These are phyloP conservation scores for Geophilus truncorum DNA, from an alignment of 2,888 invertebrate species.

Conservation along the genomic window DNA sequence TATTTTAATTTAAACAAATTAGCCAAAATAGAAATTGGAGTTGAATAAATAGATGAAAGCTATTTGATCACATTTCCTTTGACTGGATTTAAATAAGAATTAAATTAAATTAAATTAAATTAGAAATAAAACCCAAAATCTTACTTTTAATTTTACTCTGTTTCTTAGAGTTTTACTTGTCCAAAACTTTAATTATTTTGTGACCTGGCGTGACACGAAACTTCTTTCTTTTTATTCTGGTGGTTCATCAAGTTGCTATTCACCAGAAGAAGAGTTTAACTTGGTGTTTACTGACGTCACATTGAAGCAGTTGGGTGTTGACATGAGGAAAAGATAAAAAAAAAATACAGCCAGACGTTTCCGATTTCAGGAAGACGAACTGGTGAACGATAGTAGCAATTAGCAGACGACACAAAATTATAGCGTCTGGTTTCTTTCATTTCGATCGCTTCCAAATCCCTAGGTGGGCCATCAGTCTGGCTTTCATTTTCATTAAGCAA, in stretches of 20 bases:
- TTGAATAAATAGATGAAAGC: no score
- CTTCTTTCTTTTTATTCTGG: not conserved
- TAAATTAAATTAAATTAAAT: no score
- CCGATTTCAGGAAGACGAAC: conserved; percentile 10
- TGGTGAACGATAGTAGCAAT: not conserved
- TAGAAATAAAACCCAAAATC: no score
- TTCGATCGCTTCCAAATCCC: not conserved
- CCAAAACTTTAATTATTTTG: not conserved
- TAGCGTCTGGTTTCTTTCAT: conserved; percentile 10
- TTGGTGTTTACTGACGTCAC: not conserved
- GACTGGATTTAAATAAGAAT: no score
- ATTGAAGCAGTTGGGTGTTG: not conserved
- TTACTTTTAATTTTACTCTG: no score
- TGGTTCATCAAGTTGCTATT: not conserved
- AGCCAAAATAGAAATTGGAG: no score
- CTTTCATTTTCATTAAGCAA: conserved; percentile 8
- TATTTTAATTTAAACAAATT: no score
- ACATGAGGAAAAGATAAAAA: not conserved
- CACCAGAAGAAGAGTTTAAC: not conserved
- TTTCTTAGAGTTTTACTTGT: no score
- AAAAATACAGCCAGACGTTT: not conserved
- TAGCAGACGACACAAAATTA: not conserved
- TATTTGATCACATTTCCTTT: no score
- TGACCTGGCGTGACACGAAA: not conserved
- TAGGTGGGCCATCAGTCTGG: not conserved